These are phyloP conservation scores for Atractosteus spatula DNA, from an alignment of 2,113 vertebrate species.

Conservation along the genomic window DNA sequence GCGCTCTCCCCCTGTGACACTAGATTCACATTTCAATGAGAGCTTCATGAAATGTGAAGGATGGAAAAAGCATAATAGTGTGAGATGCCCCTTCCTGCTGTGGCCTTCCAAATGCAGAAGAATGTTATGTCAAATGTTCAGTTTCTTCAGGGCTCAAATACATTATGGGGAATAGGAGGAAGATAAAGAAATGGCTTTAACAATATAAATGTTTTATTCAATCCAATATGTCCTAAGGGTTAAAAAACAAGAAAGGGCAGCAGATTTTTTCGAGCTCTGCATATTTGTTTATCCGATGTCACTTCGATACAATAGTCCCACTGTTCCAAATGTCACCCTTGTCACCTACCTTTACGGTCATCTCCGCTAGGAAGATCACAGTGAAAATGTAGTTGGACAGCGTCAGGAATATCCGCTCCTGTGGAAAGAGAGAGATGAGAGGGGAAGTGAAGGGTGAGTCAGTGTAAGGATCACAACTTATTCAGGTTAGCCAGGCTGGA, in stretches of 20 bases:
- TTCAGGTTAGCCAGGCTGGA: conserved; percentile 8
- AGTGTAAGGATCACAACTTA: conserved; percentile 14
- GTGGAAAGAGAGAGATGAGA: conserved; percentile 37
- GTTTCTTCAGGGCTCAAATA: no score
- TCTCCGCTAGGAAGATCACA: conserved; percentile 91
- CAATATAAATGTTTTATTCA: no score
- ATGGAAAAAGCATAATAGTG: no score
- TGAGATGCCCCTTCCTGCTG: no score
- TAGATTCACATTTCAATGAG: no score
- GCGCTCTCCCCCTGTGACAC: no score
- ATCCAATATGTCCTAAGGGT: no score
- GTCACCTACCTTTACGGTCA: conserved; percentile 89
- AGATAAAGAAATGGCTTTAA: no score
- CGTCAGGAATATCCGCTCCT: conserved; percentile 94
- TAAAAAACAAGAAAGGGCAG: neutral
- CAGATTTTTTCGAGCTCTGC: neutral
- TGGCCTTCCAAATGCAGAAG: no score
- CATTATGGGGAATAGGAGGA: no score
- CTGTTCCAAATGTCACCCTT: conserved; percentile 29
- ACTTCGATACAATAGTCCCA: conserved; percentile 2
- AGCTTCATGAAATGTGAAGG: no score
- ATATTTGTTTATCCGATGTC: conserved; percentile 8
- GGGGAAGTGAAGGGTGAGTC: conserved; percentile 31
- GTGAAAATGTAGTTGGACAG: conserved; percentile 98
- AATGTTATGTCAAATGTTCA: no score